Percentiles rank a stretch among this genome's conserved stretches.
Conservation (phyloP, 2,888 invertebrate genomes). For the Drosophila anceps region DNA sequence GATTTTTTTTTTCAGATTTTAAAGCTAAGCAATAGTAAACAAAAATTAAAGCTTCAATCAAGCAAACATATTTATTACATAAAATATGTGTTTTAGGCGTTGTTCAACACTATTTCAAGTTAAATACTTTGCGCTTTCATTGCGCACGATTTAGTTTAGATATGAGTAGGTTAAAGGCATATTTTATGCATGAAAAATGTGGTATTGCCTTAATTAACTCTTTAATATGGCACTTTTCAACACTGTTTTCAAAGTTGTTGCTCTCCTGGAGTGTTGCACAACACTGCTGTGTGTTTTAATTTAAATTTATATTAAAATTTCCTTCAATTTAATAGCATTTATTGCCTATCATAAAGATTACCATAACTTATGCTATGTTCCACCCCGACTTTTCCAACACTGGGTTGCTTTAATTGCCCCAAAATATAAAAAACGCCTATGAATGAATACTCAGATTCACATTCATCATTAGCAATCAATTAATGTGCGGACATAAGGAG, state of each 20-base stretch:
- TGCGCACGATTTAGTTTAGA: too few relatives aligned
- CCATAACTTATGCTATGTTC: too few relatives aligned
- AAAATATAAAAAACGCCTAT: background rate
- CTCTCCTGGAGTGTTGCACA: background rate
- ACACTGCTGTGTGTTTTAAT: background rate
- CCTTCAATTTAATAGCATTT: background rate
- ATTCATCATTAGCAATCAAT: slow-evolving; percentile 15
- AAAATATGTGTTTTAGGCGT: background rate
- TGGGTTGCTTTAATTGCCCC: background rate
- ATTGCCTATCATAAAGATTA: too few relatives aligned
- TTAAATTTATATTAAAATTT: background rate
- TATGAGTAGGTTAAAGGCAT: background rate
- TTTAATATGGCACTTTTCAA: background rate
- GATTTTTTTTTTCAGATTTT: background rate
- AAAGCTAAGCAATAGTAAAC: background rate
- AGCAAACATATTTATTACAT: too few relatives aligned
- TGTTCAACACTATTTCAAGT: background rate
- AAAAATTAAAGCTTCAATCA: too few relatives aligned
- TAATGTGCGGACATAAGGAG: slow-evolving; percentile 14
- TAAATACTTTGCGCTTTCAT: background rate
- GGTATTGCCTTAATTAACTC: background rate
- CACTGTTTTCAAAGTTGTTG: background rate
- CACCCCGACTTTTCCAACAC: background rate
- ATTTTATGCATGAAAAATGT: background rate
- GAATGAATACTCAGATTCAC: slow-evolving; percentile 16